Evolutionary conservation across 2,888 invertebrate genomes (phyloP), one percentile per base, ranked within the genome.

Genomic region (Nomada ruficornis): DNA sequence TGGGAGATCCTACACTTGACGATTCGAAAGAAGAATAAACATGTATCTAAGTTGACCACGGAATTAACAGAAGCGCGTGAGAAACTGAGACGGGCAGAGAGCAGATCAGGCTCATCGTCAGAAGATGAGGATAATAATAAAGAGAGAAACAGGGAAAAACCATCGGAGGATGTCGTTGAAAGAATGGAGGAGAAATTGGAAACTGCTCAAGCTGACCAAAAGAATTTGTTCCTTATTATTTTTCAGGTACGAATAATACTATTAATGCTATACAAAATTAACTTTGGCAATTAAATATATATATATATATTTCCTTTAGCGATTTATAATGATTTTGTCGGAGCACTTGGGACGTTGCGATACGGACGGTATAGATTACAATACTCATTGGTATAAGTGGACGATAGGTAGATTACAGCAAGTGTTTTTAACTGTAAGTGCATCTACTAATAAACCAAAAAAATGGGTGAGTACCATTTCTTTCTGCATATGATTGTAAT

Each of bases 1-100:
- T 99, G 99, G 99, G 99, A 99, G 95, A 96, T 99, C 80, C 95
- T 99, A 72, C 98, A 99, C 94, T 95, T 98, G 79, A 99, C 99
- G 2, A 98, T 99, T 68, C 97, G 98, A 90, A 99, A 99, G 95
- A 98, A 99, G 97, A 98, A 98, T 93, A 98, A 98, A 92, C 98
- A 98, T 91, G 98, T 99, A 2, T 96, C 96, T 0, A 98, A 98
- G 92, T 94, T 98, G 77, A 96, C 96, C 94, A 92, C 95, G 47
- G 98, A 99, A 92, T 94, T 98, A 60, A 95, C 96, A 72, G 98
- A 98, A 78, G 97, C 98, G 0, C 95, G 97, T 84, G 98, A 98
- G 90, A 98, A 98, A 89, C 94, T 98, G 29, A 97, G 98, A 18
- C 95, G 97, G 86, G 98, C 97, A 9, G 97, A 97, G 91, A 97